Percentiles rank a stretch among this genome's conserved stretches.
Evolutionary conservation across 2,888 invertebrate species (phyloP).

Genomic region (Pandemis cinnamomeana): DNA sequence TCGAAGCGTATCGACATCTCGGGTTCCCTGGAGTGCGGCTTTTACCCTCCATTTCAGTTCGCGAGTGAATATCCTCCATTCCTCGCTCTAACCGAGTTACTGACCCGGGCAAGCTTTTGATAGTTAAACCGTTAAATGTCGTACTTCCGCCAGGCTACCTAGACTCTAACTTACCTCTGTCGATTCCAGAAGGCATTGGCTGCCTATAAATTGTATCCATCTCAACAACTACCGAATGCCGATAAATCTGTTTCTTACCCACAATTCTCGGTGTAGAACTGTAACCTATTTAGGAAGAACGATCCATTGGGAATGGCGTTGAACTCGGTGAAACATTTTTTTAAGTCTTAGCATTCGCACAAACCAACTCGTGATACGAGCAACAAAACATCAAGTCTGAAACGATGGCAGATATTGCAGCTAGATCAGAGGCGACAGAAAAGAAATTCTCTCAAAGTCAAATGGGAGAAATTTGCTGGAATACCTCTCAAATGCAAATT

Average conservation of each 20-base stretch:
- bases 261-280: not conserved
- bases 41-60: conserved; percentile 64
- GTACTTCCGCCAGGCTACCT: conserved; percentile 49
- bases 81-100: conserved; percentile 62
- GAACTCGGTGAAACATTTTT: not conserved
- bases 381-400: no score
- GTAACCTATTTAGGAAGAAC: conserved; percentile 9
- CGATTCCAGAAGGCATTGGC: conserved; percentile 23
- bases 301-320: conserved; percentile 2
- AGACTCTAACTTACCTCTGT: conserved; percentile 44
- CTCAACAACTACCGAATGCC: conserved; percentile 10
- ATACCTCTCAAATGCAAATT: no score
- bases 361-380: no score
- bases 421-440: no score
- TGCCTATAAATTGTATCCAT: conserved; percentile 39
- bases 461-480: no score
- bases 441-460: no score
- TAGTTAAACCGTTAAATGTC: conserved; percentile 66
- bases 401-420: no score
- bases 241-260: conserved; percentile 5
- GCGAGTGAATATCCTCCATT: conserved; percentile 57
- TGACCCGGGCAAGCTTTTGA: conserved; percentile 71
- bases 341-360: not conserved
- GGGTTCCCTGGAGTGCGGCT: conserved; percentile 49
- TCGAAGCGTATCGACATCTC: conserved; percentile 48